Evolutionary conservation across 1,140 invertebrate genomes (phyloP), one percentile per base, ranked within the genome.

Genomic region (Magallana angulata): DNA sequence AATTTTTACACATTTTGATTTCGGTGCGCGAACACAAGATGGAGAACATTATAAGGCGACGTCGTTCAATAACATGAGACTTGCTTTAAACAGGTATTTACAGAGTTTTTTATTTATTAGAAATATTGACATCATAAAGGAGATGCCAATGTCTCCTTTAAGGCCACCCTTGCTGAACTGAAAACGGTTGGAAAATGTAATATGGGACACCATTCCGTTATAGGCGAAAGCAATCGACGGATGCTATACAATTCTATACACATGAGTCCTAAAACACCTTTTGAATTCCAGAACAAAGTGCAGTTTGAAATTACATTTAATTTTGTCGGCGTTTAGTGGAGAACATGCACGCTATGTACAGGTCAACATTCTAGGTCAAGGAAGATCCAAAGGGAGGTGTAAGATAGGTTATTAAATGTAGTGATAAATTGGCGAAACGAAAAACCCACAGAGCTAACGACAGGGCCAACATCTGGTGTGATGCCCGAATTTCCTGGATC

Each of bases 291-390:
- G 48, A 89, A 89, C 56, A 89, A 89, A 60, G 85, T 90, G 14
- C 85, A 89, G 76, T 89, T 85, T 84, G 89, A 89, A 12, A 85
- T 89, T 9, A 24, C 85, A 14, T 16, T 89, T 90, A 89, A 85
- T 83, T 90, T 64, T 89, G 36, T 85, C 71, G 76, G 30, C 30
- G 36, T 36, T 36, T 4, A 36, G 36, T 36, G 36, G 36, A 36
- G 18, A 62, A 57, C 59, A 84, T 9, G 57, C 14, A 7, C 71
- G 87, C 62, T 83, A 89, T 87, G 86, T 90, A 58, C 16, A 82
- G 7, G 8, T 36, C 11, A 87, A 89, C 85, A 89, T 80, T 36
- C 36, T 4, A 60, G 2, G 85, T 90, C 7, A 56, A 57, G 8
- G 71, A 14, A 14, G 64, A 87, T 62, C 36, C 81, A 6, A 62